Evolutionary conservation across 2,113 vertebrate species (phyloP).

Genomic region (Anoplopoma fimbria): DNA sequence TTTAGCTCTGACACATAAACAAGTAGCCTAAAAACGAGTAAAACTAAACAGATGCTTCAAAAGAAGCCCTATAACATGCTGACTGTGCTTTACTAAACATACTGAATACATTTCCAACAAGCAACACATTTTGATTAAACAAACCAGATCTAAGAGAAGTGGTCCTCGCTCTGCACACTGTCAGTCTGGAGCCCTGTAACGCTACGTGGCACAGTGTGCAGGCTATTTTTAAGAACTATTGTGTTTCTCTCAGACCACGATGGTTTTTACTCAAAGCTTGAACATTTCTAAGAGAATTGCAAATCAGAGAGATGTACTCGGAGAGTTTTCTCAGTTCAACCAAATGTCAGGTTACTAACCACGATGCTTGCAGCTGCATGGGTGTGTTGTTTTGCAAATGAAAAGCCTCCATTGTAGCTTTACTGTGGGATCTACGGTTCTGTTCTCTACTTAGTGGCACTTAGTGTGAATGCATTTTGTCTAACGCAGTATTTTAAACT

Average conservation of each 20-base stretch:
- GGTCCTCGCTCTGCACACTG: conserved; percentile 45
- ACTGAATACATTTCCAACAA: conserved; percentile 16
- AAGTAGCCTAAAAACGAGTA: neutral
- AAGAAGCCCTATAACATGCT: neutral
- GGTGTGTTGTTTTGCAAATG: conserved; percentile 15
- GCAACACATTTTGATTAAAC: conserved; percentile 31
- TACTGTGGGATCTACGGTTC: neutral
- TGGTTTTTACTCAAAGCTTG: conserved; percentile 41
- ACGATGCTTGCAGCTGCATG: conserved; percentile 50
- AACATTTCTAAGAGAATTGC: conserved; percentile 35
- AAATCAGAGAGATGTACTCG: conserved; percentile 36
- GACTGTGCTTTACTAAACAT: conserved; percentile 19
- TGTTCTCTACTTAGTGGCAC: neutral
- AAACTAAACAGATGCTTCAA: neutral
- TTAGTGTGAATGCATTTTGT: conserved; percentile 1
- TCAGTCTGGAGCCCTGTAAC: conserved; percentile 35
- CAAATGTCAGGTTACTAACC: conserved; percentile 55
- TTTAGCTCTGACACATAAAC: neutral
- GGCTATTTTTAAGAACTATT: conserved; percentile 65
- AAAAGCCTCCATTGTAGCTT: conserved; percentile 28
- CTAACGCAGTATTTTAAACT: neutral
- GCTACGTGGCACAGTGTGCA: conserved; percentile 52
- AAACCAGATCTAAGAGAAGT: conserved; percentile 36
- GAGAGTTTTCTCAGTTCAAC: conserved; percentile 36
- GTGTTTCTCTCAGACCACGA: conserved; percentile 40